Percentiles rank a stretch among this genome's conserved stretches.
phyloP scores from a whole-genome alignment of 1,140 invertebrate species.

The Globodera ellingtonae region DNA sequence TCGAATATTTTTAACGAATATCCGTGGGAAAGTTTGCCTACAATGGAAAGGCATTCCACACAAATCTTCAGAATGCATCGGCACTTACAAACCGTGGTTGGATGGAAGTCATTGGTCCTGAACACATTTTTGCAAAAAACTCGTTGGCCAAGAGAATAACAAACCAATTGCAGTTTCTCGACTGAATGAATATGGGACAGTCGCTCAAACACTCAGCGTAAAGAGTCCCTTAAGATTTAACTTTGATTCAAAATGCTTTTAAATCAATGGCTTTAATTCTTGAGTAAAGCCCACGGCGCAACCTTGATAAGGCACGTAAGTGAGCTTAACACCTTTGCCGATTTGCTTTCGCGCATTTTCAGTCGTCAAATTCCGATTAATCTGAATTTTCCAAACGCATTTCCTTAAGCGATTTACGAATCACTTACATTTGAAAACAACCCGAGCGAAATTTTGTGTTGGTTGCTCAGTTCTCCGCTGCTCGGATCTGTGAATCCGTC shows the following conservation, averaged over 20 bases:
- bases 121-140: neutral
- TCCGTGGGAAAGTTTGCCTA: conserved; percentile 64
- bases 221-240: conserved; percentile 8
- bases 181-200: conserved; percentile 70
- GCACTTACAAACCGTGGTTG: conserved; percentile 68
- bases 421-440: conserved; percentile 83
- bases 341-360: conserved; percentile 95
- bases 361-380: conserved; percentile 88
- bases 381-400: neutral
- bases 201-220: conserved; percentile 70
- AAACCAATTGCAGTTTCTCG: conserved; percentile 68
- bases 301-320: conserved; percentile 63
- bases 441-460: conserved; percentile 88
- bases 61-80: neutral
- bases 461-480: conserved; percentile 73
- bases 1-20: conserved; percentile 66
- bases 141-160: neutral
- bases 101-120: conserved; percentile 68
- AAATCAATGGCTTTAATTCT: no score
- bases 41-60: neutral
- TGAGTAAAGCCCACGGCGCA: neutral
- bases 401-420: neutral
- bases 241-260: neutral
- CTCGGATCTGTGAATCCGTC: conserved; percentile 93
- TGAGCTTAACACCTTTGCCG: conserved; percentile 75